Evolutionary conservation across 2,797 vertebrate genomes (phyloP).

Genomic region (Dendrocincla fuliginosa): DNA sequence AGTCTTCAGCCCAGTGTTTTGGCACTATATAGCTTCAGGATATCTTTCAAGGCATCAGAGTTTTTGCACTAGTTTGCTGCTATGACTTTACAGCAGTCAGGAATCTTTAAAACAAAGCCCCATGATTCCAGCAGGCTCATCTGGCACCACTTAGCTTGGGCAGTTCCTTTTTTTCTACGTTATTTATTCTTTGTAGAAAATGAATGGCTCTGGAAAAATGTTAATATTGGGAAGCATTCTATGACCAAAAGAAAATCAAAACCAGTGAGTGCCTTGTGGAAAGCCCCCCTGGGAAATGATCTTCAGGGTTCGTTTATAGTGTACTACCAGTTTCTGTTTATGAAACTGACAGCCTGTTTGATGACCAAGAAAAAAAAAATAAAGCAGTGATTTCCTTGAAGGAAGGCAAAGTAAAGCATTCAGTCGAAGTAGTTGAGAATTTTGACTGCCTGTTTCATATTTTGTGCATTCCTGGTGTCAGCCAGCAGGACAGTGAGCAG

Average conservation of each 20-base stretch:
- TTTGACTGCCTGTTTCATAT: neutral
- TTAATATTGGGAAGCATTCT: conserved; percentile 59
- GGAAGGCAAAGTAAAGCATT: neutral
- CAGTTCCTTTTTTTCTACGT: conserved; percentile 18
- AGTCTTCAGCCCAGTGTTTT: conserved; percentile 26
- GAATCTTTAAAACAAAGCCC: conserved; percentile 65
- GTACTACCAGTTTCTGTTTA: conserved; percentile 40
- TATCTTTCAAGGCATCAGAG: conserved; percentile 21
- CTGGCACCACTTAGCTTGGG: conserved; percentile 63
- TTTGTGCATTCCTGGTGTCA: neutral
- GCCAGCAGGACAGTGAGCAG: neutral
- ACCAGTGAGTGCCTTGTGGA: conserved; percentile 13
- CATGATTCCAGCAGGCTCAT: conserved; percentile 56
- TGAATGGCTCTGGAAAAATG: conserved; percentile 61
- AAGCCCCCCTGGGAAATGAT: conserved; percentile 11
- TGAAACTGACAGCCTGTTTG: conserved; percentile 22
- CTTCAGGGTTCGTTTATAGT: conserved; percentile 26
- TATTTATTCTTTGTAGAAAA: conserved; percentile 65
- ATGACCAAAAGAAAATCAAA: conserved; percentile 58
- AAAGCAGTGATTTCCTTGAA: conserved; percentile 39
- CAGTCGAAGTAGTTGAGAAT: neutral
- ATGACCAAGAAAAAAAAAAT: neutral
- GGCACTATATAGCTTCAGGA: conserved; percentile 5
- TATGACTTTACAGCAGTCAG: conserved; percentile 40
- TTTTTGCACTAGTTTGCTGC: conserved; percentile 44